These are phyloP conservation scores for Spondyliosoma cantharus DNA, from an alignment of 2,797 vertebrate species.

Conservation along the genomic window DNA sequence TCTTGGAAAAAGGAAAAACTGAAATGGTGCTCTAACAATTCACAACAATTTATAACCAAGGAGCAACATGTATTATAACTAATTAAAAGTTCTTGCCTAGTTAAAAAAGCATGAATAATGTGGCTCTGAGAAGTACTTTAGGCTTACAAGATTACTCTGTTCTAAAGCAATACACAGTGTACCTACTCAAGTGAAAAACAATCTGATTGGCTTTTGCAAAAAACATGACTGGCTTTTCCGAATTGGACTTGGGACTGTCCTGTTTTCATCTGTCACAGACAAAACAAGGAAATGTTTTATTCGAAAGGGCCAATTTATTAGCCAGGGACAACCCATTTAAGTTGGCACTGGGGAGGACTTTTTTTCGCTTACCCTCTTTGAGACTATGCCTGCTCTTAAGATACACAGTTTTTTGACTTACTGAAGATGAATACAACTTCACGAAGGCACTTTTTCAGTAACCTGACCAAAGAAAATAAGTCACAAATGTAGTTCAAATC, in stretches of 20 bases:
- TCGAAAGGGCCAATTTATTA: too few relatives aligned
- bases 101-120: background rate
- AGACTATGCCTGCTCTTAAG: background rate
- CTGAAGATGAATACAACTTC: background rate
- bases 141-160: background rate
- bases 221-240: background rate
- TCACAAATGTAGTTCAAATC: background rate
- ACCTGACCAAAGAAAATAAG: background rate
- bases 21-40: background rate
- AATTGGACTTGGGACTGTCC: background rate
- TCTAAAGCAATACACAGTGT: background rate
- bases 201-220: background rate
- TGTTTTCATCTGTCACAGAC: background rate
- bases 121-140: background rate
- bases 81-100: background rate
- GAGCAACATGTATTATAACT: background rate
- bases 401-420: background rate
- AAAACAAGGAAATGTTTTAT: background rate
- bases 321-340: background rate
- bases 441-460: background rate
- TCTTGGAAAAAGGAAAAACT: too few relatives aligned
- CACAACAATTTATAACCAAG: background rate
- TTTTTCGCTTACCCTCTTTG: background rate
- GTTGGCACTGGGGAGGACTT: background rate
- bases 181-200: background rate